Evolutionary conservation across 1,140 invertebrate genomes (phyloP), one percentile per base, ranked within the genome.

Genomic region (Temnothorax nylanderi): DNA sequence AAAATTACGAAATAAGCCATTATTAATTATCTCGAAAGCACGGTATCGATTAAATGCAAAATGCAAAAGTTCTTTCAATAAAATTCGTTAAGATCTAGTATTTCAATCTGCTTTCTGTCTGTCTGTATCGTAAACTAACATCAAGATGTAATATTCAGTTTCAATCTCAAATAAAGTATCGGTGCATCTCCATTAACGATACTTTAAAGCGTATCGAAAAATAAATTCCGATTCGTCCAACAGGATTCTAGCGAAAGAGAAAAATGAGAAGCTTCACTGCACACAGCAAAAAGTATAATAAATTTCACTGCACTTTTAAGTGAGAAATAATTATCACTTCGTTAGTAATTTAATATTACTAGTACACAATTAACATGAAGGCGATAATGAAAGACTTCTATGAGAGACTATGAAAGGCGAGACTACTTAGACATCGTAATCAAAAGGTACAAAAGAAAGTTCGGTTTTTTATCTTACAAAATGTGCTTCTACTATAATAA

Each of bases 1-100:
- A 4, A 18, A 26, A 21, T 51, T 18, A 21, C 18, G 34, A 44
- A n/a, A 51, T 10, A 26, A 16, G 18, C 13, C 3, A 37, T 58
- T 72, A 72, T 81, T 78, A 60, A 26, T 64, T 72, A 71, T 26
- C 21, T 71, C 16, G 6, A 81, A 56, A 54, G 6, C 21, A 18
- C 21, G 21, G 5, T 81, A 81, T 26, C 54, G 49, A 81, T 72
- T 71, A n/a, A 44, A 44, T 56, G 47, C 16, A 37, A 81, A 72
- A 72, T 32, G 21, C 10, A 3, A 34, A 75, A 78, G n/a, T 81
- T 58, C n/a, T 56, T 56, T 71, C 65, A 72, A 44, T 81, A 56
- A 81, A 81, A 81, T 51, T 81, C 65, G 16, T 81, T 56, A 81
- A 37, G 44, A 81, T 44, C 11, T 81, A 78, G 65, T 72, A 81